phyloP scores from a whole-genome alignment of 2,113 vertebrate species.

The Istiophorus platypterus region DNA sequence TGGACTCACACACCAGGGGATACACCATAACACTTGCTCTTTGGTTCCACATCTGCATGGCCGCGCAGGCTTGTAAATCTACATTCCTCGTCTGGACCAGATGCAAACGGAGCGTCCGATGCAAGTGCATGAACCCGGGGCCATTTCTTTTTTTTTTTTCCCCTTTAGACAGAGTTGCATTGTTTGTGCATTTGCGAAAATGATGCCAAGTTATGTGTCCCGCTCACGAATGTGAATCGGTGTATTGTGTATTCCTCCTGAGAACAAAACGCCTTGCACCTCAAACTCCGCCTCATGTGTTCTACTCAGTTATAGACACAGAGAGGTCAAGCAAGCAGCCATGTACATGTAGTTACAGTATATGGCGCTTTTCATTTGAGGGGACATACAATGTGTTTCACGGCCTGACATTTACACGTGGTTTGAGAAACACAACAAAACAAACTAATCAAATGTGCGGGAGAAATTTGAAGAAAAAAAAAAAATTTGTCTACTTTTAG shows the following conservation, averaged over 20 bases:
- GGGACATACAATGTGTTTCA: not conserved
- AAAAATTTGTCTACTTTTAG: not conserved
- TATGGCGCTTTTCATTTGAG: not conserved
- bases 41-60: slow-evolving; percentile 82
- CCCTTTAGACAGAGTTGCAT: not conserved
- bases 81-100: slow-evolving; percentile 76
- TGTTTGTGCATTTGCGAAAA: slow-evolving; percentile 19
- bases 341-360: not conserved
- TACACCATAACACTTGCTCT: slow-evolving; percentile 81
- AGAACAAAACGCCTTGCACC: not conserved
- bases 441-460: no score
- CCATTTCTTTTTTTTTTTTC: not conserved
- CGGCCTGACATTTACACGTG: not conserved
- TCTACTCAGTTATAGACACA: not conserved
- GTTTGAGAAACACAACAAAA: not conserved
- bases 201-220: not conserved
- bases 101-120: slow-evolving; percentile 55
- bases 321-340: not conserved
- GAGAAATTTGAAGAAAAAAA: no score
- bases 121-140: slow-evolving; percentile 62
- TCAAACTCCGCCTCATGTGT: not conserved
- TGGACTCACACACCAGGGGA: slow-evolving; percentile 72
- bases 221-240: not conserved
- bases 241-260: not conserved
- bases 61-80: slow-evolving; percentile 80